Percentiles rank a stretch among this genome's conserved stretches.
These are phyloP conservation scores for Cepaea hortensis DNA, from an alignment of 2,888 invertebrate genomes.

Conservation along the genomic window DNA sequence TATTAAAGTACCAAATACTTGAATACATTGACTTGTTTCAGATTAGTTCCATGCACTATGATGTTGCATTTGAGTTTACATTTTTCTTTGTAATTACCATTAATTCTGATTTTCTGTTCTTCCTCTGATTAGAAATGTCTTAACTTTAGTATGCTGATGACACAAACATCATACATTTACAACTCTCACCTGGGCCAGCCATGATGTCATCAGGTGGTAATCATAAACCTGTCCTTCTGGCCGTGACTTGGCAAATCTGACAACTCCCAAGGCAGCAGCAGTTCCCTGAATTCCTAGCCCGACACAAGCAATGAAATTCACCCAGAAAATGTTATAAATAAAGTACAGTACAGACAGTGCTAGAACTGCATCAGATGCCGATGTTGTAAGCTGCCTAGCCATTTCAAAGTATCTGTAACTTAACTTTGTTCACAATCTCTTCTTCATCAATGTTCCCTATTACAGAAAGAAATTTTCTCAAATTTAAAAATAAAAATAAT, in stretches of 20 bases:
- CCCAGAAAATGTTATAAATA: conserved; percentile 55
- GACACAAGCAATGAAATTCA: conserved; percentile 58
- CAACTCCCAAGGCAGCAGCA: conserved; percentile 68
- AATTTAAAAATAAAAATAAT: too few species aligned
- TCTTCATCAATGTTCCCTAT: background rate
- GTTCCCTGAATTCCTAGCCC: conserved; percentile 66
- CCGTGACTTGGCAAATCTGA: conserved; percentile 61
- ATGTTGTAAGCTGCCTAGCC: conserved; percentile 67
- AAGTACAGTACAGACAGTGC: conserved; percentile 65
- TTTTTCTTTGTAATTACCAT: too few species aligned
- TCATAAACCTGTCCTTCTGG: conserved; percentile 55
- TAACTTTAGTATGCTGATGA: too few species aligned
- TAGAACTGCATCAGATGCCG: conserved; percentile 68
- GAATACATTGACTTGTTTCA: too few species aligned
- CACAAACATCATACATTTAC: too few species aligned
- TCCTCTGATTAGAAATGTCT: too few species aligned
- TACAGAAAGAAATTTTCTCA: too few species aligned
- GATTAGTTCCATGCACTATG: too few species aligned
- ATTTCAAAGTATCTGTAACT: conserved; percentile 45
- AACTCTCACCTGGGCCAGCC: conserved; percentile 47
- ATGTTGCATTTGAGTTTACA: too few species aligned
- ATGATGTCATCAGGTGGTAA: conserved; percentile 48
- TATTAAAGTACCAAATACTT: too few species aligned
- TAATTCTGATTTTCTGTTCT: too few species aligned
- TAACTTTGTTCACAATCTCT: background rate